Conservation (phyloP, 2,888 invertebrate genomes). For the Meiosimyza platycephala region DNA sequence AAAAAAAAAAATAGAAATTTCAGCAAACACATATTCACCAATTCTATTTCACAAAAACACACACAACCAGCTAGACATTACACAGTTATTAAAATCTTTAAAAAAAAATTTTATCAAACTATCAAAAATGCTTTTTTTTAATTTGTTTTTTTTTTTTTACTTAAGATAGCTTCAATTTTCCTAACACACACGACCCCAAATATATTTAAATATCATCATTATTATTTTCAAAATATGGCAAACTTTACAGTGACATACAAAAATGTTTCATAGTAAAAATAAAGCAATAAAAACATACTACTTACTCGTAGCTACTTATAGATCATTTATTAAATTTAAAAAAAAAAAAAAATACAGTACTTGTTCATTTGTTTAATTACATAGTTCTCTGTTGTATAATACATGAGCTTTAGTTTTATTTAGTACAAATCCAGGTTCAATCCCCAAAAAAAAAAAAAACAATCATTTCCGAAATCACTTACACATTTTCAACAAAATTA, state of each 20-base stretch:
- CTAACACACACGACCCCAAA: background rate
- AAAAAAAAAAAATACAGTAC: no score
- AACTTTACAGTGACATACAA: conserved; percentile 21
- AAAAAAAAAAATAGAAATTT: background rate
- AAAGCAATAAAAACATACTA: no score
- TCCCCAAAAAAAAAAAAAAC: no score
- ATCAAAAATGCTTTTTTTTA: background rate
- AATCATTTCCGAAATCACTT: no score
- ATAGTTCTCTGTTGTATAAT: conserved; percentile 18
- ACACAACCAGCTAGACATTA: background rate
- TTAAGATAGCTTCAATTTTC: background rate
- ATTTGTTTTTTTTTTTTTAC: background rate
- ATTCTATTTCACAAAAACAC: background rate
- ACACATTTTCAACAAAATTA: no score
- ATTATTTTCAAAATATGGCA: conserved; percentile 15
- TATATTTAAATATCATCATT: background rate
- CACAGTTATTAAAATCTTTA: background rate
- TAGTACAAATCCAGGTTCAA: background rate
- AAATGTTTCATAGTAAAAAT: conserved; percentile 15
- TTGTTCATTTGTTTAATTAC: background rate
- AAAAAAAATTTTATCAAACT: background rate
- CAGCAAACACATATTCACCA: background rate
- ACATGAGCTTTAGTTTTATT: conserved; percentile 5
- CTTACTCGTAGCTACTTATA: no score
- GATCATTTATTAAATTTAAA: no score